Evolutionary conservation across 1,140 invertebrate species (phyloP), one percentile per base, ranked within the genome.

Genomic region (Anoplophora glabripennis): DNA sequence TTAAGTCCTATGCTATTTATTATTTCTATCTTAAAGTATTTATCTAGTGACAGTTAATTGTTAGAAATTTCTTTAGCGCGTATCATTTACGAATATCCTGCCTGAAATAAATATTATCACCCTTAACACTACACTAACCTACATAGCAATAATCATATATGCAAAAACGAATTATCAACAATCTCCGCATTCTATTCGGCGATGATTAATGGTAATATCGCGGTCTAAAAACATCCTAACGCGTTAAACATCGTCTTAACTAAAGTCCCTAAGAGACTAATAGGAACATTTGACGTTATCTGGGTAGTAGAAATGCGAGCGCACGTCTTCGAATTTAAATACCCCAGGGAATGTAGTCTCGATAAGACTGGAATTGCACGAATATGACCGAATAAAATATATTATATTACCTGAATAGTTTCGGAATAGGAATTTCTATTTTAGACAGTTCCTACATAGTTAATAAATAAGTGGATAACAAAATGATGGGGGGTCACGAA

Each of bases 381-480:
- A 60, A 63, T 66, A 66, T 66, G 61, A 61, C 53, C 64, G 57
- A 66, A 66, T 66, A 66, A 66, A 66, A 66, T 66, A 66, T 66
- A 64, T 64, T 64, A 28, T 28, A 66, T 64, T 64, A 66, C 63
- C 66, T 68, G 66, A 65, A 63, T 63, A 63, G 64, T 58, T 68
- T 47, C 34, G 55, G 60, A 65, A 68, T 65, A 59, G 63, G 53
- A 65, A 65, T 65, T 65, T 56, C 58, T 61, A 61, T 44, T 65
- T 61, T 61, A 61, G 52, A 54, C 52, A 65, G 63, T 59, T 65
- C 58, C 60, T 56, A 59, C 63, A 65, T 65, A 65, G 63, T 65
- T 65, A 59, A 54, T 44, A 54, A 54, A 54, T 41, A 44, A 41
- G 44, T 42, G 52, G 44, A 54, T 54, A 44, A 54, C 52, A 54